Conservation (phyloP, 2,888 invertebrate species). For the Apeira syringaria region DNA sequence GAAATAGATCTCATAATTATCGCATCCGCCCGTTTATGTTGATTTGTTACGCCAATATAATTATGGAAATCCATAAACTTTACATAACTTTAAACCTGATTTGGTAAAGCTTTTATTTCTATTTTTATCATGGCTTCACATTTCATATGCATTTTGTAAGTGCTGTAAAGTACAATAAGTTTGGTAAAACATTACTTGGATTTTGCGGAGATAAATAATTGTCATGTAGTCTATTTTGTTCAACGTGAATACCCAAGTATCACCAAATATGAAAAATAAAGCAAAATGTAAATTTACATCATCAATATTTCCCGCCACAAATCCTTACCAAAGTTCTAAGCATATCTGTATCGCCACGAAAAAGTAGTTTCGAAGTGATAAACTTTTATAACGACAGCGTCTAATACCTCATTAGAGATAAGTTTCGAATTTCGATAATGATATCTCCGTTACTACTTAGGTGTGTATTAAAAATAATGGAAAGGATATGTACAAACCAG, state of each 20-base stretch:
- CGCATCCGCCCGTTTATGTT: conserved; percentile 27
- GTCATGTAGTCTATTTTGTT: no score
- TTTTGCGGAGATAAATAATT: no score
- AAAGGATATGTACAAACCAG: conserved; percentile 3
- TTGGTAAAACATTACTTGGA: no score
- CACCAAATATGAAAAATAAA: no score
- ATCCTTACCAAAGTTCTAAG: conserved; percentile 9
- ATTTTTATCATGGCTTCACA: no score
- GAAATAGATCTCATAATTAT: conserved; percentile 30
- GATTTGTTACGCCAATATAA: conserved; percentile 25
- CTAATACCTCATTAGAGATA: conserved; percentile 2
- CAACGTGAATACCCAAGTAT: no score
- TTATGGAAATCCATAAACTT: conserved; percentile 7
- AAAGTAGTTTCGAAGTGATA: no score
- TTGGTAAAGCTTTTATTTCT: no score
- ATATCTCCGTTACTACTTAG: not conserved
- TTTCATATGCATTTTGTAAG: no score
- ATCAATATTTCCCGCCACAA: no score
- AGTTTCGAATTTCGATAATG: conserved; percentile 1
- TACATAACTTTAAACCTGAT: conserved; percentile 14
- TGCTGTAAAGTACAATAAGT: no score
- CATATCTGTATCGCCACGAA: conserved; percentile 2
- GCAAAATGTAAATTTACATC: no score
- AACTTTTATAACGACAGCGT: not conserved
- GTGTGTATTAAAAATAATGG: conserved; percentile 4